These are phyloP conservation scores for Prochilodus magdalenae DNA, from an alignment of 2,113 vertebrate species.

Conservation along the genomic window DNA sequence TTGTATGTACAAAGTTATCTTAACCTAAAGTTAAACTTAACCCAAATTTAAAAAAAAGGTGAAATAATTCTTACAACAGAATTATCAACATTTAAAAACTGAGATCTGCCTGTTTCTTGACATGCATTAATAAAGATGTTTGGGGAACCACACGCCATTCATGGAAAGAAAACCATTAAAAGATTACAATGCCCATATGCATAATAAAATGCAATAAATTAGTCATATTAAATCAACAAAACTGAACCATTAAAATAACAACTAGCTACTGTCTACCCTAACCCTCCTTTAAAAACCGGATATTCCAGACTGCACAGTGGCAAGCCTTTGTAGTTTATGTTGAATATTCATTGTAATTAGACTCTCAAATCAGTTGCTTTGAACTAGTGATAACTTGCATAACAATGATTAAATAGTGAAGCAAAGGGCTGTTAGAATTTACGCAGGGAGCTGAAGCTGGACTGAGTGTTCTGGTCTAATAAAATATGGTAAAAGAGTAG, in stretches of 20 bases:
- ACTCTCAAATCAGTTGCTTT: conserved; percentile 4
- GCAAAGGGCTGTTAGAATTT: conserved; percentile 6
- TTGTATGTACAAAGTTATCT: conserved; percentile 1
- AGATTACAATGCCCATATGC: conserved; percentile 55
- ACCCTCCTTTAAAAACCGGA: not conserved
- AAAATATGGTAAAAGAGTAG: conserved; percentile 11
- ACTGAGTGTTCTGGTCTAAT: conserved; percentile 11
- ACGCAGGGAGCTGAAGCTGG: conserved; percentile 7
- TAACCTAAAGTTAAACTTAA: not conserved
- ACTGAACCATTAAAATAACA: not conserved
- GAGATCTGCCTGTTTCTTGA: not conserved
- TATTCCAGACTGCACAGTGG: conserved; percentile 24
- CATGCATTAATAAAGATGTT: conserved; percentile 9
- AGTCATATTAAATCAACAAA: conserved; percentile 18
- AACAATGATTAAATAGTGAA: conserved; percentile 25
- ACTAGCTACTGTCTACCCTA: not conserved
- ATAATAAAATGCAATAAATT: conserved; percentile 32
- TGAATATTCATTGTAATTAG: too few relatives aligned
- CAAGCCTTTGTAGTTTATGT: conserved; percentile 6
- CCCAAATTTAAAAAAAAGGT: conserved; percentile 24
- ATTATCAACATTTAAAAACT: conserved; percentile 53
- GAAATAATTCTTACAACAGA: conserved; percentile 79
- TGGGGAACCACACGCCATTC: conserved; percentile 34
- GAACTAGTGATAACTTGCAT: conserved; percentile 25
- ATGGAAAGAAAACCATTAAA: conserved; percentile 44